A percentile compares a stretch with the other conserved stretches of the same genome.
These are phyloP conservation scores for Drosophila orena DNA, from an alignment of 1,140 invertebrate species.

Conservation along the genomic window DNA sequence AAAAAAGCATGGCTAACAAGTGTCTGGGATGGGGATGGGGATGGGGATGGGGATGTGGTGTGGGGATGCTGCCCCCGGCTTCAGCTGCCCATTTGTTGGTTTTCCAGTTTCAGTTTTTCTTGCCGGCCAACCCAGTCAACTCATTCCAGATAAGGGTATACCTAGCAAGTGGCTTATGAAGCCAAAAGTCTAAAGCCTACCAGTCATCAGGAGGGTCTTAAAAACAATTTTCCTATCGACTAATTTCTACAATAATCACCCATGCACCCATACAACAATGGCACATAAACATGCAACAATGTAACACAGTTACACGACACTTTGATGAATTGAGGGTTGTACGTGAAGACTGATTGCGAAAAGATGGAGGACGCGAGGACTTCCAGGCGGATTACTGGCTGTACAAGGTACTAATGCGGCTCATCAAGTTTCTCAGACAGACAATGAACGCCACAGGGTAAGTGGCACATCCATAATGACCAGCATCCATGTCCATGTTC, in stretches of 20 bases:
- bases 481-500: conserved; percentile 48
- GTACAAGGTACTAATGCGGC: neutral
- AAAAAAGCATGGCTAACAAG: conserved; percentile 27
- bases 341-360: too few species aligned
- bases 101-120: conserved; percentile 33
- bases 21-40: conserved; percentile 4
- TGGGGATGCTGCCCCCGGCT: conserved; percentile 10
- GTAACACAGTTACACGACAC: too few species aligned
- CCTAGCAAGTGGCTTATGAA: neutral
- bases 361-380: neutral
- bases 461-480: conserved; percentile 56
- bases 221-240: too few species aligned
- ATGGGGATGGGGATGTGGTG: neutral
- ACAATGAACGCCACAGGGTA: neutral
- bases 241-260: too few species aligned
- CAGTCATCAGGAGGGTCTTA: too few species aligned
- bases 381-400: neutral
- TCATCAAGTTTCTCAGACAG: neutral
- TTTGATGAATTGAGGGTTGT: too few species aligned
- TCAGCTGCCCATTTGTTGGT: conserved; percentile 29
- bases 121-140: neutral
- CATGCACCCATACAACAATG: too few species aligned
- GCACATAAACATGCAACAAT: too few species aligned
- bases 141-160: neutral
- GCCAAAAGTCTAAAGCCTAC: neutral